phyloP scores from a whole-genome alignment of 2,888 invertebrate species.

The Pecten maximus region DNA sequence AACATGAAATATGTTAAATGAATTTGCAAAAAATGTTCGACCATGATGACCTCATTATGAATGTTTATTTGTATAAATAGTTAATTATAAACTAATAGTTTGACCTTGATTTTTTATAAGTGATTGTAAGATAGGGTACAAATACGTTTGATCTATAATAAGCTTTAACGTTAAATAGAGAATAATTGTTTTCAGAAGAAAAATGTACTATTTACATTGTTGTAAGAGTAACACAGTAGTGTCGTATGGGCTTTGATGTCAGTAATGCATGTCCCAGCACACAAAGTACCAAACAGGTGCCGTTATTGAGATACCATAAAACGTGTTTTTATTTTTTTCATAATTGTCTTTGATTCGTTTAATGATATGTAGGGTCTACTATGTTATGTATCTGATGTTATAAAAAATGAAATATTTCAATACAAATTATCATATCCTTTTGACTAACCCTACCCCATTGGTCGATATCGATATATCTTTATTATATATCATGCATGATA shows the following conservation, averaged over 20 bases:
- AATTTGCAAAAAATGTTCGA: background rate
- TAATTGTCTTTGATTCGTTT: background rate
- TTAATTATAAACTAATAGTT: background rate
- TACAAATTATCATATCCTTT: background rate
- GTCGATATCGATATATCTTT: background rate
- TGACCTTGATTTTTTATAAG: background rate
- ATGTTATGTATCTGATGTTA: background rate
- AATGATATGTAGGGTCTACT: background rate
- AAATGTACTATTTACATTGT: background rate
- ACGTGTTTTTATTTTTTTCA: background rate
- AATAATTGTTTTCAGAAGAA: constrained; percentile 13
- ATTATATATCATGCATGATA: background rate
- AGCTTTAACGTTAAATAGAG: background rate
- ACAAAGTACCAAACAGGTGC: background rate
- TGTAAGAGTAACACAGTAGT: background rate
- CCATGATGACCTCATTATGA: background rate
- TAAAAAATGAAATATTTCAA: background rate
- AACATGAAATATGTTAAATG: constrained; percentile 2
- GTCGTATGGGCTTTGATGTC: background rate
- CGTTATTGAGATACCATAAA: background rate
- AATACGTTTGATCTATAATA: constrained; percentile 2
- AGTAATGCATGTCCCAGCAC: background rate
- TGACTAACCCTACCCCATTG: background rate
- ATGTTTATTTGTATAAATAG: background rate
- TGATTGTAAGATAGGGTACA: background rate